Evolutionary conservation across 2,888 invertebrate species (phyloP).

Genomic region (Phengaris alcon): DNA sequence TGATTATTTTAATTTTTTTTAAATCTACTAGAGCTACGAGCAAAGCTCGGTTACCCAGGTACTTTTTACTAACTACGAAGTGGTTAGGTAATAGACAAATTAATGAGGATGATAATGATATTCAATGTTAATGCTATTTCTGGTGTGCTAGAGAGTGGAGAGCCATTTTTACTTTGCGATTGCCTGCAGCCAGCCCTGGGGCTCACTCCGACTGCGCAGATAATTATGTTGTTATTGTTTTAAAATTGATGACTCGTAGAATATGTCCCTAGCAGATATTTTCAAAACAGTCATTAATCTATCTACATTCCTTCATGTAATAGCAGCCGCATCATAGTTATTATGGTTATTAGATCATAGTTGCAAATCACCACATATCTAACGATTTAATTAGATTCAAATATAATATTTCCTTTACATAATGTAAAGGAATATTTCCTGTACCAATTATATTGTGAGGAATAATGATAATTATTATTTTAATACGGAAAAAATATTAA

Average conservation of each 20-base stretch:
- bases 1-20: too few relatives aligned
- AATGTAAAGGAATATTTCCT: too few relatives aligned
- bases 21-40: too few relatives aligned
- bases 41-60: too few relatives aligned
- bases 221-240: constrained; percentile 20
- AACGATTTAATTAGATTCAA: background rate
- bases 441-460: too few relatives aligned
- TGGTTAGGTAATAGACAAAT: background rate
- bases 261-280: constrained; percentile 4
- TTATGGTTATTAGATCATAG: background rate
- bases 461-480: too few relatives aligned
- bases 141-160: background rate
- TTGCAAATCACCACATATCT: background rate
- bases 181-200: background rate
- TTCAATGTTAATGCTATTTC: background rate
- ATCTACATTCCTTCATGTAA: constrained; percentile 17
- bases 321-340: background rate
- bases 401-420: background rate
- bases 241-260: constrained; percentile 16
- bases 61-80: background rate
- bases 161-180: background rate
- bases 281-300: constrained; percentile 21
- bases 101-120: background rate
- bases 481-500: too few relatives aligned
- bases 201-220: background rate